Conservation (phyloP, 2,888 invertebrate species). For the Acanthoscelides obtectus region DNA sequence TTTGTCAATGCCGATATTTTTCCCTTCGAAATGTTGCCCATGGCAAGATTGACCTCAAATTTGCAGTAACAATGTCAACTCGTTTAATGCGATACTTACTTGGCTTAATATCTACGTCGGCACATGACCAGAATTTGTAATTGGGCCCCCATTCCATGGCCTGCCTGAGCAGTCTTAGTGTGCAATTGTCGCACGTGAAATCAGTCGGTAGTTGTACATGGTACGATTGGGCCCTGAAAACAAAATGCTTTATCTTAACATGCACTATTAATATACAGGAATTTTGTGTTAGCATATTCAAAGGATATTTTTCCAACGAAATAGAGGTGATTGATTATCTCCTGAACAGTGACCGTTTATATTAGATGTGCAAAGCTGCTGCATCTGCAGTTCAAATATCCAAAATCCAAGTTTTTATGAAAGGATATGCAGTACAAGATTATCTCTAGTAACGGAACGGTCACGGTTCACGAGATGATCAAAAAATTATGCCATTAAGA, state of each 20-base stretch:
- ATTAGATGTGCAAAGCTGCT: too few species aligned
- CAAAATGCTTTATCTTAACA: neutral
- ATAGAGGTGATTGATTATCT: too few species aligned
- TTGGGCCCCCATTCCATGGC: conserved; percentile 82
- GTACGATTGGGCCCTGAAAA: conserved; percentile 74
- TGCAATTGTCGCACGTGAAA: conserved; percentile 84
- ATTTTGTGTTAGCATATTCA: too few species aligned
- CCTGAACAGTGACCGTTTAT: too few species aligned
- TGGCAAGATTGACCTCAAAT: neutral
- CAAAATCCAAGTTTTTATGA: too few species aligned
- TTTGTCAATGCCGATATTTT: neutral
- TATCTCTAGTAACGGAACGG: too few species aligned
- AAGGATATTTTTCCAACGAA: too few species aligned
- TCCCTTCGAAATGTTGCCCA: neutral
- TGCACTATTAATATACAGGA: too few species aligned
- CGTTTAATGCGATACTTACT: conserved; percentile 45
- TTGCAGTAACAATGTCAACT: neutral
- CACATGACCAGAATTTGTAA: conserved; percentile 93
- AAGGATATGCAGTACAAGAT: too few species aligned
- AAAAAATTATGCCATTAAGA: too few species aligned
- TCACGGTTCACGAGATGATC: too few species aligned
- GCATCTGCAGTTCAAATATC: too few species aligned
- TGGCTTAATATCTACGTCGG: conserved; percentile 82
- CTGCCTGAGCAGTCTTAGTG: conserved; percentile 81
- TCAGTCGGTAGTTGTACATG: conserved; percentile 75